Base-by-base conservation (phyloP, 2,113 vertebrate genomes). In the Pterocles burchelli region DNA sequence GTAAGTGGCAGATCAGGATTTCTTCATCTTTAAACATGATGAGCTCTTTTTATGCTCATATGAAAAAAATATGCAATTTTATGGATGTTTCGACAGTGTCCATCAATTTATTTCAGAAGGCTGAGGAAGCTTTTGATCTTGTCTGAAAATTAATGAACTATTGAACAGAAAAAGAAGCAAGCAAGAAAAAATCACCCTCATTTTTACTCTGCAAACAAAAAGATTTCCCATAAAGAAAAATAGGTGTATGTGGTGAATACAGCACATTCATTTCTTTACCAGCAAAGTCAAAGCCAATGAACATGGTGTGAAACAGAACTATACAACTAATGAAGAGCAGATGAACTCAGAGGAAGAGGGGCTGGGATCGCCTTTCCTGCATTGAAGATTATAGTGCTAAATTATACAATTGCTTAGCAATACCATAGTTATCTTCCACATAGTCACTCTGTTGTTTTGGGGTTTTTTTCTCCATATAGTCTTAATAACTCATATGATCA, bases 121-220 rank as follows among this genome's bases (percentile, higher is more conserved):
- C 29, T 71, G 55, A 85, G 20, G n/a, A 83, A 94, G 67, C 67
- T 77, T 96, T 94, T 96, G 85, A 93, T 96, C 71, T 88, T 89
- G 33, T 77, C 58, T 67, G 48, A 86, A 88, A 91, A 89, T 88
- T 88, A 91, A 94, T 70, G 68, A 85, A 85, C 51, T 88, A 46
- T 21, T 91, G 84, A 88, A 90, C 28, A 85, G 59, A 70, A 93
- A 82, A 91, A 62, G 54, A 82, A 88, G 24, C 0, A 33, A 65
- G 21, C 3, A 71, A 83, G 26, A 41, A 76, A 86, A 89, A 41
- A 29, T 10, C 17, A 57, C 46, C 9, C 48, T 82, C 4, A 43
- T 74, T 85, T 95, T 95, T 46, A 46, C 19, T 85, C 61, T 92
- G 28, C 34, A 58, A 82, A 75, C 45, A 46, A 16, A 57, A 65